A percentile compares a stretch with the other conserved stretches of the same genome.
These are phyloP conservation scores for Limnephilus marmoratus DNA, from an alignment of 2,888 invertebrate genomes.

Conservation along the genomic window DNA sequence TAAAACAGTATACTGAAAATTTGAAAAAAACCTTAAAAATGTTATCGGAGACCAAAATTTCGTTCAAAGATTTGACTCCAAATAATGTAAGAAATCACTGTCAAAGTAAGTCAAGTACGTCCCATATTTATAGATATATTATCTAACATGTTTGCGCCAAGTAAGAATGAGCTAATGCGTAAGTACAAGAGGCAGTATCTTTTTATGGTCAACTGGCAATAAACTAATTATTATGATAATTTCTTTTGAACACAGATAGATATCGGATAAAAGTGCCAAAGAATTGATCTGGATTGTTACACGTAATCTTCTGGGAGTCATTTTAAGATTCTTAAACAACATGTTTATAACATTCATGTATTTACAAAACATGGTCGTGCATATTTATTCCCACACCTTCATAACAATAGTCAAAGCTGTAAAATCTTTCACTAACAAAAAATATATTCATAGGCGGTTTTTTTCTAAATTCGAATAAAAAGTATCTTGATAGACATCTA, in stretches of 20 bases:
- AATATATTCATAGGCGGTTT: slow-evolving; percentile 2
- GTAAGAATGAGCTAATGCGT: too few relatives aligned
- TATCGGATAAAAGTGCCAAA: neutral
- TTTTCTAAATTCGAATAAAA: neutral
- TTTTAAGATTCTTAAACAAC: neutral
- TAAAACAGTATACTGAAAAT: too few relatives aligned
- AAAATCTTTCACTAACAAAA: neutral
- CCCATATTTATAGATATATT: too few relatives aligned
- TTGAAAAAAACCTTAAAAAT: too few relatives aligned
- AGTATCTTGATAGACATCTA: neutral
- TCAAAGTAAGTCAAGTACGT: too few relatives aligned
- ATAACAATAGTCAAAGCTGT: neutral
- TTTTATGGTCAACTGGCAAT: too few relatives aligned
- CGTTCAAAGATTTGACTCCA: too few relatives aligned
- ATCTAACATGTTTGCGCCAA: too few relatives aligned
- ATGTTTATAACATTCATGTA: neutral
- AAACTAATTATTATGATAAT: too few relatives aligned
- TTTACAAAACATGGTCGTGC: neutral
- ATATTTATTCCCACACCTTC: neutral
- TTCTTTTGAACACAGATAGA: neutral
- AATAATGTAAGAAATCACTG: too few relatives aligned
- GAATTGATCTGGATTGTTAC: neutral
- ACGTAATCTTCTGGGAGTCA: neutral
- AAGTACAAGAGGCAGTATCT: neutral
- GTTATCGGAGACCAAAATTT: too few relatives aligned